Evolutionary conservation across 2,797 vertebrate species (phyloP), one percentile per base, ranked within the genome.

Genomic region (Anguilla pacifica): DNA sequence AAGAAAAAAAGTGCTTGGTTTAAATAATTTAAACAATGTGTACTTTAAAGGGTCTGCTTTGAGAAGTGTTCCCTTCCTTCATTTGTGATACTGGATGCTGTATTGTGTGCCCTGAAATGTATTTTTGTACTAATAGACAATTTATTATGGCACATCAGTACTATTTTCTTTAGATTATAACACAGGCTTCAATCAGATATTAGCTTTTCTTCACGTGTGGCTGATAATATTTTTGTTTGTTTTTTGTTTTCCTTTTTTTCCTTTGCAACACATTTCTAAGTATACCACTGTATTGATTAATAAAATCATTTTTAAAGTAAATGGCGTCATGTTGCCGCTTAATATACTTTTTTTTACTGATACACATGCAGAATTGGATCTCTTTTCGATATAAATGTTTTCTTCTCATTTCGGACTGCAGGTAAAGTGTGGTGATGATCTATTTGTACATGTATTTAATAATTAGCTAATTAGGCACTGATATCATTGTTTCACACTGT

Each of bases 81-180:
- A 97, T 98, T 99, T 98, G 98, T 99, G 97, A 99, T 99, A 98
- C 97, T 96, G 97, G 97, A 98, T 97, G 97, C 97, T 97, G 96
- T 98, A 97, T 96, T 97, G 96, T 97, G 98, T 99, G 98, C 98
- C 98, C 98, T 97, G 96, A 99, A 99, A 98, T 98, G 98, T 99
- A 99, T 99, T 99, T 99, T 99, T 99, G 97, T 99, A 99, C 98
- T 98, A 98, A 99, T 98, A 99, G 97, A 99, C 97, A 94, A 97
- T 98, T 99, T 99, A 99, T 98, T 98, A 98, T 93, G 98, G 98
- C 98, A 98, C 98, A 98, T 97, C 95, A 95, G 96, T 98, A 98
- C 97, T 95, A 95, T 96, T 97, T 97, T 97, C 96, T 98, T 97
- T 98, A 97, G 98, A 97, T 98, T 95, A 97, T 95, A 97, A 96